phyloP scores from a whole-genome alignment of 2,113 vertebrate species.

The Hippopotamus amphibius region DNA sequence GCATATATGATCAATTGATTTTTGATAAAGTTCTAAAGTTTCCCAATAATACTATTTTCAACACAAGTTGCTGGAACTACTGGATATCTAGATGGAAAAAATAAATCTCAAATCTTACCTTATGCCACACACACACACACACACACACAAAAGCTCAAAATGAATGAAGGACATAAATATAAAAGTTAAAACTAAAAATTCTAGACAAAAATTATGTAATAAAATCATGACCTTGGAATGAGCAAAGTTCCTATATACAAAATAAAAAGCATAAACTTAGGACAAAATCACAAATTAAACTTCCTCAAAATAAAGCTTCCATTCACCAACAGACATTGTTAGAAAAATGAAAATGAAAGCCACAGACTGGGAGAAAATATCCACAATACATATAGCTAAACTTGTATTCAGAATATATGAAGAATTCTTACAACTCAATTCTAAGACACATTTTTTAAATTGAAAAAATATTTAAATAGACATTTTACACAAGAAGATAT shows the following conservation, averaged over 20 bases:
- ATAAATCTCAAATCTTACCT: background rate
- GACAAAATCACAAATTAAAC: background rate
- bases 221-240: conserved; percentile 1
- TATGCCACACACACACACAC: background rate
- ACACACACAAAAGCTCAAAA: background rate
- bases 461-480: conserved; percentile 30
- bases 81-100: background rate
- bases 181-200: conserved; percentile 39
- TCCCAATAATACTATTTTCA: conserved; percentile 39
- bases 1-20: background rate
- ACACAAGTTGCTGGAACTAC: background rate
- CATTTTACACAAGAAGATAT: background rate
- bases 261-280: conserved; percentile 11
- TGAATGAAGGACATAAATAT: background rate
- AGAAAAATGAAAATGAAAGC: background rate
- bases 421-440: conserved; percentile 7
- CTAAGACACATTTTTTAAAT: background rate
- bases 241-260: background rate
- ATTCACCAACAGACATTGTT: background rate
- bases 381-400: background rate
- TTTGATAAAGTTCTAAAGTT: background rate
- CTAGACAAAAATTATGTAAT: background rate
- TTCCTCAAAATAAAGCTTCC: background rate
- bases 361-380: background rate
- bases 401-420: background rate